A percentile compares a stretch with the other conserved stretches of the same genome.
Conservation (phyloP, 2,797 vertebrate species). For the Epinephelus coioides region DNA sequence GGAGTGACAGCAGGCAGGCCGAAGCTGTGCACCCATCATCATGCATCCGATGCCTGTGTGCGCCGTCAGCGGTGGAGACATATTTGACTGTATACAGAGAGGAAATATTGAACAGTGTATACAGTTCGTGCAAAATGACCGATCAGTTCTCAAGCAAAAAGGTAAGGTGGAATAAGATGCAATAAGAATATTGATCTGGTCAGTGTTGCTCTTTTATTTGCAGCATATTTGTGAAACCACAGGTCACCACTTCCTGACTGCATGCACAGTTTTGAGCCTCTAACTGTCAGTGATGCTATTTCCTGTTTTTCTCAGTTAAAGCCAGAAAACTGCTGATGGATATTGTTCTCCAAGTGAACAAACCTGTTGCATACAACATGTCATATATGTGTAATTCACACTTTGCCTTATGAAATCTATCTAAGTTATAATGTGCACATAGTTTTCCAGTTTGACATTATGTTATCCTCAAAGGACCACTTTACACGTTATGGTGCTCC, state of each 20-base stretch:
- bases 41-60: conserved; percentile 76
- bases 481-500: conserved; percentile 23
- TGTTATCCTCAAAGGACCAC: neutral
- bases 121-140: conserved; percentile 78
- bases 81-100: conserved; percentile 85
- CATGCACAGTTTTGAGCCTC: neutral
- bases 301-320: neutral
- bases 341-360: neutral
- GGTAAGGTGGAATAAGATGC: conserved; percentile 69
- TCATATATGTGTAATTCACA: conserved; percentile 2
- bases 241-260: conserved; percentile 21
- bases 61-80: conserved; percentile 69
- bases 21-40: conserved; percentile 10
- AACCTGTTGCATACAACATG: neutral
- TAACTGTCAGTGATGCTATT: conserved; percentile 1
- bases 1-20: conserved; percentile 6
- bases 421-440: neutral
- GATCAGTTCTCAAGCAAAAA: conserved; percentile 77
- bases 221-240: neutral
- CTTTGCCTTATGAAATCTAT: neutral
- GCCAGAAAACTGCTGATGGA: neutral
- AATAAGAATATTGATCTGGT: neutral
- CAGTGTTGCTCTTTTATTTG: neutral
- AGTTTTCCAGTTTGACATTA: neutral
- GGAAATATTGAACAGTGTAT: conserved; percentile 83